Conservation (phyloP, 2,888 invertebrate genomes). For the Lasioglossum malachurum region DNA sequence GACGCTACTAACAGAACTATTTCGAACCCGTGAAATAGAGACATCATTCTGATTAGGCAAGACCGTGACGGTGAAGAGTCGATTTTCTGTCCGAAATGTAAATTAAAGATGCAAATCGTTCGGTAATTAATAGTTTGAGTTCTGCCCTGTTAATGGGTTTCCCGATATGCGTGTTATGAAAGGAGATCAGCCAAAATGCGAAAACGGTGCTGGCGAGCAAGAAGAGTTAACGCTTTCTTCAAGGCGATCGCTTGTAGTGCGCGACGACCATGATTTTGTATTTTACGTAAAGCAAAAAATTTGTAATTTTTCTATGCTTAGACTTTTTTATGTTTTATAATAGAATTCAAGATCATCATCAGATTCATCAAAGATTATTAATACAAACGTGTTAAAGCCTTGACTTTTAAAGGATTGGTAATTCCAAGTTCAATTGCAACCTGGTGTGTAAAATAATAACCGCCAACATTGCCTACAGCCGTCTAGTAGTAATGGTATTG, state of each 20-base stretch:
- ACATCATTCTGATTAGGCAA: constrained; percentile 27
- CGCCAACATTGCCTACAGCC: neutral
- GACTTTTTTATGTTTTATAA: neutral
- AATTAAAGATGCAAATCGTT: neutral
- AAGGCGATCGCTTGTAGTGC: no score
- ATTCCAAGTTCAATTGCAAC: neutral
- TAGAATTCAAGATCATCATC: no score
- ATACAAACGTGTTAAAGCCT: neutral
- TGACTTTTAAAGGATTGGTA: neutral
- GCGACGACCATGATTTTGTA: neutral
- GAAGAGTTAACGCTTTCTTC: no score
- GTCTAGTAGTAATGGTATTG: neutral
- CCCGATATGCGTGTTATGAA: no score
- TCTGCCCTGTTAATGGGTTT: no score
- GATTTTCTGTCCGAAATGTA: neutral
- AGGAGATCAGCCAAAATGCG: no score
- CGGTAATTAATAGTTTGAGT: constrained; percentile 3
- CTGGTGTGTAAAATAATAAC: neutral
- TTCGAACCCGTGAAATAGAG: neutral
- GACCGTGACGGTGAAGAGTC: neutral
- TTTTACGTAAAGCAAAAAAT: neutral
- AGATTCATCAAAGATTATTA: no score
- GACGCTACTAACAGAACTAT: neutral
- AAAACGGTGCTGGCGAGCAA: no score
- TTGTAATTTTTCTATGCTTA: neutral